Percentiles rank a stretch among this genome's conserved stretches.
phyloP scores from a whole-genome alignment of 2,888 invertebrate genomes.

The Diarsia mendica region DNA sequence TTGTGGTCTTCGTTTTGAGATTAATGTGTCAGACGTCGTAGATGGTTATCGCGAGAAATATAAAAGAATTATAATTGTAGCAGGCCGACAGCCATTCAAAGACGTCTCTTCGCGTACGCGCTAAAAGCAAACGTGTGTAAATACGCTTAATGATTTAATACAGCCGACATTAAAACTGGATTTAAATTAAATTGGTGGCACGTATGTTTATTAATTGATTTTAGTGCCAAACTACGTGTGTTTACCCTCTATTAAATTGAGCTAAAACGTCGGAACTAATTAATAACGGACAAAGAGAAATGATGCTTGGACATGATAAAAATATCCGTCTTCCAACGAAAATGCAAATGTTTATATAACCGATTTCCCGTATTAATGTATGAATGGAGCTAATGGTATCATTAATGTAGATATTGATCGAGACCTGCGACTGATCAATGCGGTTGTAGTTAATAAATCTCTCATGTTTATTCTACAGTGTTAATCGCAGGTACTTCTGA shows the following conservation, averaged over 20 bases:
- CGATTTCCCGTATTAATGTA: constrained; percentile 48
- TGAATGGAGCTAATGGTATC: constrained; percentile 34
- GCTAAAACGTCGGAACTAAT: constrained; percentile 53
- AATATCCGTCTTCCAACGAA: constrained; percentile 42
- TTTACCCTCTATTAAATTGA: constrained; percentile 51
- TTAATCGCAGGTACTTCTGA: constrained; percentile 55
- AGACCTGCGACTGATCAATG: constrained; percentile 35
- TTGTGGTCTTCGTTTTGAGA: constrained; percentile 76
- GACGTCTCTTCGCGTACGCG: constrained; percentile 52
- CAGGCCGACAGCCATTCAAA: constrained; percentile 37
- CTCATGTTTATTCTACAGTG: constrained; percentile 48
- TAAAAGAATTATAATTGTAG: constrained; percentile 64
- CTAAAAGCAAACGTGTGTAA: constrained; percentile 66
- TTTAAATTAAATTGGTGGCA: constrained; percentile 54
- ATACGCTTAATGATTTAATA: constrained; percentile 52
- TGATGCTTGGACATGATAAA: constrained; percentile 27
- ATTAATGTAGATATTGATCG: constrained; percentile 40
- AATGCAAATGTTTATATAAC: constrained; percentile 43
- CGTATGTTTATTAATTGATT: constrained; percentile 51
- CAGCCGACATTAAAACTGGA: constrained; percentile 48
- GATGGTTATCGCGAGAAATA: constrained; percentile 59
- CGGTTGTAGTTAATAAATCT: constrained; percentile 53
- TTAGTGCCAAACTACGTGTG: constrained; percentile 47
- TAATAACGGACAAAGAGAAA: constrained; percentile 53
- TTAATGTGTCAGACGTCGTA: constrained; percentile 75